phyloP scores from a whole-genome alignment of 1,140 invertebrate species.

The Dryas iulia region DNA sequence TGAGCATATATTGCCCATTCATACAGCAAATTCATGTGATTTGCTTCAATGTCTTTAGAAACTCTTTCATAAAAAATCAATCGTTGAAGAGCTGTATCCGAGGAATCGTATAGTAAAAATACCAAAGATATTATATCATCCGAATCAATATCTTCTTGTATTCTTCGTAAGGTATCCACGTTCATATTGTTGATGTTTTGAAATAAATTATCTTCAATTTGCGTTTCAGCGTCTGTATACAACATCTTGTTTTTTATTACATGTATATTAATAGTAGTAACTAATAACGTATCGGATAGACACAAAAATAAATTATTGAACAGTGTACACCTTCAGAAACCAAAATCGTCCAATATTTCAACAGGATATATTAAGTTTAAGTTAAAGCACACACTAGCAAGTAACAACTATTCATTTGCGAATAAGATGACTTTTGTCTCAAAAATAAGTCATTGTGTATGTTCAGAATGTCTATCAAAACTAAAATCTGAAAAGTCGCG shows the following conservation, averaged over 20 bases:
- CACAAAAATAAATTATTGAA: not conserved
- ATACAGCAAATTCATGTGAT: slow-evolving; percentile 57
- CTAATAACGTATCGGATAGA: not conserved
- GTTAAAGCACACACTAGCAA: too few species aligned
- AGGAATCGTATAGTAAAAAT: slow-evolving; percentile 65
- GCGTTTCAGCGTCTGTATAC: slow-evolving; percentile 37
- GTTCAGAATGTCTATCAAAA: not conserved
- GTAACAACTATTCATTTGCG: too few species aligned
- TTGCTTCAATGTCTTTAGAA: slow-evolving; percentile 44
- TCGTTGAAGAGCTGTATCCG: slow-evolving; percentile 64
- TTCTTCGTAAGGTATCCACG: slow-evolving; percentile 48
- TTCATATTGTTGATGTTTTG: slow-evolving; percentile 45
- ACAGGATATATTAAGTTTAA: too few species aligned
- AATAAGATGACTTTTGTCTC: too few species aligned
- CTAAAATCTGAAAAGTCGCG: not conserved
- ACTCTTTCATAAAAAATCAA: slow-evolving; percentile 59
- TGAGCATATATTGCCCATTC: slow-evolving; percentile 62
- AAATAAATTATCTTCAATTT: slow-evolving; percentile 34
- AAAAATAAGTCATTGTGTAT: not conserved
- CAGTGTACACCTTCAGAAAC: too few species aligned
- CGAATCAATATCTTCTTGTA: slow-evolving; percentile 64
- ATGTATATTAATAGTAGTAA: not conserved
- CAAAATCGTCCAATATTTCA: too few species aligned
- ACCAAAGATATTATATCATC: slow-evolving; percentile 67
- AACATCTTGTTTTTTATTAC: slow-evolving; percentile 38